phyloP scores from a whole-genome alignment of 2,888 invertebrate genomes.

The Melangyna quadrimaculata region DNA sequence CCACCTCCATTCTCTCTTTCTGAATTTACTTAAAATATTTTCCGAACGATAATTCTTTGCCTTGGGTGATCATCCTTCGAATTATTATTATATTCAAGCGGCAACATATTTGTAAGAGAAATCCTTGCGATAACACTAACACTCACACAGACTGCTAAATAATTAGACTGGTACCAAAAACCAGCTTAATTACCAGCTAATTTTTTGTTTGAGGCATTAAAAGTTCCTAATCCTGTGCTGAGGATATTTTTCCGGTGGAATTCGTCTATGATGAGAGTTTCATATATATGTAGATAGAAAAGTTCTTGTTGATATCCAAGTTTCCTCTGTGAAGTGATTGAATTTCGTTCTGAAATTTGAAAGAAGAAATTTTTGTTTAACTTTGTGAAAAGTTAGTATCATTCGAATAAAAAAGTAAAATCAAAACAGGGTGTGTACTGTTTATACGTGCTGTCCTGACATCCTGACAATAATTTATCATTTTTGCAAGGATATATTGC shows the following conservation, averaged over 20 bases:
- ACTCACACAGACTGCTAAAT: not conserved
- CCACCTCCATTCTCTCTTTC: not conserved
- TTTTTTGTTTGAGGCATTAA: not conserved
- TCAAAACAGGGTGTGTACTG: slow-evolving; percentile 1
- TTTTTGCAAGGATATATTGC: slow-evolving; percentile 34
- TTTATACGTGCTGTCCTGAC: slow-evolving; percentile 22
- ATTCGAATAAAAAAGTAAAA: not conserved
- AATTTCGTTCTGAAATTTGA: not conserved
- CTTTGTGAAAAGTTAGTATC: not conserved
- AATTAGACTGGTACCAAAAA: slow-evolving; percentile 9
- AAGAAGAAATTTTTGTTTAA: not conserved
- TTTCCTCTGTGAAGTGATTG: not conserved
- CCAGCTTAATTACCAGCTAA: slow-evolving; percentile 36
- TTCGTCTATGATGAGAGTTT: not conserved
- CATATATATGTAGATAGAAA: not conserved
- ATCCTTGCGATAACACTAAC: no score
- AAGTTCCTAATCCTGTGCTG: not conserved
- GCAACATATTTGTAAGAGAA: slow-evolving; percentile 39
- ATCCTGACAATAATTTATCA: slow-evolving; percentile 34
- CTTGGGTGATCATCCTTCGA: slow-evolving; percentile 27
- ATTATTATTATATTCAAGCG: slow-evolving; percentile 11
- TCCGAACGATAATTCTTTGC: slow-evolving; percentile 25
- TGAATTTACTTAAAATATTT: slow-evolving; percentile 27
- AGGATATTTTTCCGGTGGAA: not conserved
- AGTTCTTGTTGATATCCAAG: not conserved